These are phyloP conservation scores for Philopedon plagiatum DNA, from an alignment of 2,888 invertebrate genomes.

Conservation along the genomic window DNA sequence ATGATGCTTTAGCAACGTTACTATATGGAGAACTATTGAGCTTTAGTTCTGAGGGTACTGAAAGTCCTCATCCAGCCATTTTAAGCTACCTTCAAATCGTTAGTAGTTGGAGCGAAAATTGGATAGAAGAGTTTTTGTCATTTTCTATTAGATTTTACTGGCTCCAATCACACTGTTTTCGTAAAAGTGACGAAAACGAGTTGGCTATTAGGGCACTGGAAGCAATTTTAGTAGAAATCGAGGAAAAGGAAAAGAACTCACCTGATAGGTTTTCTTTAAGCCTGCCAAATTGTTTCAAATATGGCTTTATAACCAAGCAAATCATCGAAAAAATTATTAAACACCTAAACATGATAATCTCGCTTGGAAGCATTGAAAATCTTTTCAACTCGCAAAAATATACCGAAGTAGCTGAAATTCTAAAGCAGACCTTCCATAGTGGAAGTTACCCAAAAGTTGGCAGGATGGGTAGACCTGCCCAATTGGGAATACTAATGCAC, in stretches of 20 bases:
- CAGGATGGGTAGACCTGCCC: slow-evolving; percentile 73
- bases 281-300: slow-evolving; percentile 72
- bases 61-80: slow-evolving; percentile 67
- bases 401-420: slow-evolving; percentile 76
- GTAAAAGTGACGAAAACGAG: slow-evolving; percentile 70
- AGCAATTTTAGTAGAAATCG: slow-evolving; percentile 57
- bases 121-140: slow-evolving; percentile 67
- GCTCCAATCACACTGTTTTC: slow-evolving; percentile 72
- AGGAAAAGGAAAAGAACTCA: slow-evolving; percentile 44
- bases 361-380: slow-evolving; percentile 76
- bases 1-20: slow-evolving; percentile 71
- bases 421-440: slow-evolving; percentile 77
- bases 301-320: slow-evolving; percentile 69
- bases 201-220: slow-evolving; percentile 71
- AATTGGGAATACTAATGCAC: slow-evolving; percentile 65
- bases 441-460: slow-evolving; percentile 63
- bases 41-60: slow-evolving; percentile 57
- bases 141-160: slow-evolving; percentile 72
- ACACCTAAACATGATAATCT: slow-evolving; percentile 72
- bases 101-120: slow-evolving; percentile 68
- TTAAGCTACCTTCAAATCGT: slow-evolving; percentile 69
- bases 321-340: slow-evolving; percentile 69
- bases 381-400: slow-evolving; percentile 78
- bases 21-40: slow-evolving; percentile 71
- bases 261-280: slow-evolving; percentile 64